Percentiles rank a stretch among this genome's conserved stretches.
Conservation (phyloP, 2,797 vertebrate genomes). For the Bovichtus diacanthus region DNA sequence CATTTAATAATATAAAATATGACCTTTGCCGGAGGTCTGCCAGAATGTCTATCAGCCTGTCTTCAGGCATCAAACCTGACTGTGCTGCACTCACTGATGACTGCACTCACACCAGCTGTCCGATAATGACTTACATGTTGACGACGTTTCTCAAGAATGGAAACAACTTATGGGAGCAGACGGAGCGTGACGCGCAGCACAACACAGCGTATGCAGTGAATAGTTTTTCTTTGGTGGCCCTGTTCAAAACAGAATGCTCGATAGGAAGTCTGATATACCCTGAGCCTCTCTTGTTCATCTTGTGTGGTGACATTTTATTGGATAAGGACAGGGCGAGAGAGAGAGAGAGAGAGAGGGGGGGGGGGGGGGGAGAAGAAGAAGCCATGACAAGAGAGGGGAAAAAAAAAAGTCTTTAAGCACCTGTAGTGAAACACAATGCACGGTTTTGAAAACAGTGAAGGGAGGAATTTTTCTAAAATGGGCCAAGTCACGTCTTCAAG, state of each 20-base stretch:
- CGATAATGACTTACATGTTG: constrained; percentile 44
- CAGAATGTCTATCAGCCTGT: background rate
- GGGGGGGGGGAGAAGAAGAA: constrained; percentile 13
- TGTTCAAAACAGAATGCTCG: constrained; percentile 62
- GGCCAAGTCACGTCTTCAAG: constrained; percentile 86
- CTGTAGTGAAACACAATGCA: constrained; percentile 85
- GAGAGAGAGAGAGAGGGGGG: constrained; percentile 43
- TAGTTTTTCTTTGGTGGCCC: constrained; percentile 40
- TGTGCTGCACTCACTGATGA: background rate
- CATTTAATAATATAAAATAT: background rate
- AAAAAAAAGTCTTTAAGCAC: constrained; percentile 80
- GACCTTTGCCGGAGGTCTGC: background rate
- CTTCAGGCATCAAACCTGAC: background rate
- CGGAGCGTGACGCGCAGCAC: constrained; percentile 40
- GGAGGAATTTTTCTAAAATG: constrained; percentile 83
- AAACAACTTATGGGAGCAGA: constrained; percentile 46
- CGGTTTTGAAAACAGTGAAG: constrained; percentile 78
- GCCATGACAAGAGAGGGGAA: constrained; percentile 28
- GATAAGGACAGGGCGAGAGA: constrained; percentile 64
- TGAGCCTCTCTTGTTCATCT: constrained; percentile 72
- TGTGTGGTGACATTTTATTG: constrained; percentile 83
- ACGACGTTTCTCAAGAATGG: constrained; percentile 31
- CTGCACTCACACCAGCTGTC: constrained; percentile 8
- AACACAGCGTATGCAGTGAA: constrained; percentile 29
- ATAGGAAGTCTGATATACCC: constrained; percentile 81